Evolutionary conservation across 2,797 vertebrate genomes (phyloP).

Genomic region (Sebastes dallii): DNA sequence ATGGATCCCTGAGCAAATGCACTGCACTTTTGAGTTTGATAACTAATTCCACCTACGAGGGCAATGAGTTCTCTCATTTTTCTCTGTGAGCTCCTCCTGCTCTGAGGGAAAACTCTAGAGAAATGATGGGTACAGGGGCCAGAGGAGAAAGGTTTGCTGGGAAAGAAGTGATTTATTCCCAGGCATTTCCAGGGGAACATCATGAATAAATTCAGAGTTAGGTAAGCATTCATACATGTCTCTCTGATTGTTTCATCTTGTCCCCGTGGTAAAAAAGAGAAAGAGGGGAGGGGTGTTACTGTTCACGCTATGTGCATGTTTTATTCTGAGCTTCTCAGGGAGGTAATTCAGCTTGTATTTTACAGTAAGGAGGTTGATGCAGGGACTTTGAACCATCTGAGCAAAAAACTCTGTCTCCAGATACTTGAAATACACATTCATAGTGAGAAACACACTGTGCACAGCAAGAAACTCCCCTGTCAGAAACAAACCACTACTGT

Average conservation of each 20-base stretch:
- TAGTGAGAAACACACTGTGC: neutral
- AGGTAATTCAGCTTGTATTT: conserved; percentile 6
- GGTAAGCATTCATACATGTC: conserved; percentile 40
- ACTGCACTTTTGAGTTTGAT: conserved; percentile 22
- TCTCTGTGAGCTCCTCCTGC: conserved; percentile 9
- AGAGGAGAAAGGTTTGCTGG: conserved; percentile 34
- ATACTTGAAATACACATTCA: neutral
- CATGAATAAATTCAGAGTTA: conserved; percentile 72
- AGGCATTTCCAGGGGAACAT: conserved; percentile 55
- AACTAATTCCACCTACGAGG: conserved; percentile 51
- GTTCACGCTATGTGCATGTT: conserved; percentile 2
- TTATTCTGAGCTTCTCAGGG: conserved; percentile 11
- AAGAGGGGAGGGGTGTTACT: neutral
- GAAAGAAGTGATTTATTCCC: conserved; percentile 70
- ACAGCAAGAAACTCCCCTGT: neutral
- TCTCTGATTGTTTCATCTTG: conserved; percentile 45
- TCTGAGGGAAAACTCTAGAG: conserved; percentile 49
- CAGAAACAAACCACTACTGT: too few species aligned
- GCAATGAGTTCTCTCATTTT: conserved; percentile 13
- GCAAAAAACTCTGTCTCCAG: neutral
- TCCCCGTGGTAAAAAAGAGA: conserved; percentile 16
- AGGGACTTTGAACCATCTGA: neutral
- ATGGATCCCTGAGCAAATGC: conserved; percentile 6
- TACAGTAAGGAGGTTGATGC: neutral
- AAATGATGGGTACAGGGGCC: conserved; percentile 39